Evolutionary conservation across 2,797 vertebrate species (phyloP), one percentile per base, ranked within the genome.

Genomic region (Sebastes kiyomatsui): DNA sequence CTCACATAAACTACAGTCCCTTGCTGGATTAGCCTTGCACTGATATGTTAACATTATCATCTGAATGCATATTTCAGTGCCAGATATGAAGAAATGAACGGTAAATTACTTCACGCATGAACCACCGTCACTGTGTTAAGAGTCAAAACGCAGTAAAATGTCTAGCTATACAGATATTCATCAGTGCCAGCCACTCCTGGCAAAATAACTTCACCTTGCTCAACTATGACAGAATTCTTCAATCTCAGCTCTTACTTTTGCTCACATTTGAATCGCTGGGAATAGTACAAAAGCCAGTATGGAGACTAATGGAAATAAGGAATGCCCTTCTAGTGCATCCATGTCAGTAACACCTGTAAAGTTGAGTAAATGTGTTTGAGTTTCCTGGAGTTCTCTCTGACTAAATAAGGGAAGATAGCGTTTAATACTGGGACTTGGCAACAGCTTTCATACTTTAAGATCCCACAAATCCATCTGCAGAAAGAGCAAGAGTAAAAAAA

Each of bases 401-500:
- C 90, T 89, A 90, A 94, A 94, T 89, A 83, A 81, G 77, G 87
- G 64, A 79, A 83, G 93, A 92, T 93, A 89, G 81, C 2, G 65
- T 93, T 91, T 92, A 92, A 93, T 93, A 88, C 86, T 28, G 52
- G 79, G 86, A 85, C 81, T 90, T 89, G 87, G 90, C 82, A 67
- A 74, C 70, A 25, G 90, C 88, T 93, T 92, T 94, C 84, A 90
- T 88, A 90, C 86, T 77, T 90, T 87, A 90, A 88, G 87, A 92
- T 91, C 80, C 89, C 13, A 3, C 82, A 92, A 93, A 94, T 93
- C 93, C 91, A 88, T 93, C 91, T 88, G 87, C 81, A 77, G 85
- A 78, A 90, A 84, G 88, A 80, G 86, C 83, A 88, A 85, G 80
- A 65, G 84, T 72, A 74, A 86, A 85, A 72, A 64, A 82, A 75